phyloP scores from a whole-genome alignment of 2,113 vertebrate species.

The Pampusana beccarii region DNA sequence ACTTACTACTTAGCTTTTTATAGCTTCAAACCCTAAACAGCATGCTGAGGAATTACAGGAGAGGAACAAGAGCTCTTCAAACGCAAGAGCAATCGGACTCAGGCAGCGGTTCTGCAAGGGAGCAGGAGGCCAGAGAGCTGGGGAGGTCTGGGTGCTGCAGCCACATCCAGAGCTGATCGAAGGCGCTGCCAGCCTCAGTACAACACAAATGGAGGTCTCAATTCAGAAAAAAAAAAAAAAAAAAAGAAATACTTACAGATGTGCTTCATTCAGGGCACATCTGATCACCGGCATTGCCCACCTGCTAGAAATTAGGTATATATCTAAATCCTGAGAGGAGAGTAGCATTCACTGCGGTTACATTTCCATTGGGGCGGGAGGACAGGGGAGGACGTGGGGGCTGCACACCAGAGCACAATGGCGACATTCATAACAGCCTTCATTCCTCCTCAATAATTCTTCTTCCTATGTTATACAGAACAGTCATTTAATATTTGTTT shows the following conservation, averaged over 20 bases:
- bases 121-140: fast-evolving
- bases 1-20: slow-evolving; percentile 50
- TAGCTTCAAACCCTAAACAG: slow-evolving; percentile 7
- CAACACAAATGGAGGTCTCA: neutral
- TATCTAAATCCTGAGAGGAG: neutral
- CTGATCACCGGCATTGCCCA: neutral
- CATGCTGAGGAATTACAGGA: neutral
- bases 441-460: neutral
- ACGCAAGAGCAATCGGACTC: neutral
- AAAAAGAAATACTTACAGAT: neutral
- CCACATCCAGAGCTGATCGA: neutral
- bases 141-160: neutral
- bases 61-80: neutral
- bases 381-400: neutral
- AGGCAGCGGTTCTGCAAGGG: neutral
- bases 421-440: neutral
- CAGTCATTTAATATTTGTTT: slow-evolving; percentile 25
- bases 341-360: fast-evolving
- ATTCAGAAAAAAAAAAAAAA: neutral
- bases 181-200: neutral
- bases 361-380: neutral
- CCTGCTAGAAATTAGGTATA: neutral
- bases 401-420: neutral
- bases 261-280: neutral
- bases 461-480: neutral